Base-by-base conservation (phyloP, 1,140 invertebrate species). In the Ylistrum balloti region DNA sequence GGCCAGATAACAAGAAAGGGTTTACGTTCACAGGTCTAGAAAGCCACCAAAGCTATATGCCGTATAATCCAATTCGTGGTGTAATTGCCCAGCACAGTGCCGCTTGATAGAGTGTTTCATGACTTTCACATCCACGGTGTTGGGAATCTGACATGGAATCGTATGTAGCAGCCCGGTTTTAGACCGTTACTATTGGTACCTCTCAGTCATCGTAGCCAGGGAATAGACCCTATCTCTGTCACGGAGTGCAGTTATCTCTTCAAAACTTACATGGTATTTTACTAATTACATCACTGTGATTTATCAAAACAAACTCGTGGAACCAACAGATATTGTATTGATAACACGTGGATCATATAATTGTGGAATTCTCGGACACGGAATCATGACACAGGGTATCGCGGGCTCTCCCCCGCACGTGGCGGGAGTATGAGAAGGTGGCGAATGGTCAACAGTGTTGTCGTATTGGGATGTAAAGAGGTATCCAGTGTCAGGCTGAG, bases 81-180 rank as follows among this genome's bases (percentile, higher is more conserved):
- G 22, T 74, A 74, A 74, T 74, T 74, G 56, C 56, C 56, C 56
- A 28, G 56, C 56, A 28, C 56, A 74, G 56, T 74, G 56, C 56
- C 56, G 56, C 22, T 74, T 74, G 56, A 74, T 74, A 74, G 56
- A 74, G 22, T 74, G 56, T 74, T 74, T 74, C 56, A 74, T 28
- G 56, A 74, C 56, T 74, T 74, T 74, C 56, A 28, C 56, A 74
- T 74, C 56, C 56, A 74, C 56, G 56, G 56, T 74, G 56, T 74
- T 74, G 56, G 56, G n/a, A 74, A 74, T 74, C 56, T n/a, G 56
- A 74, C 56, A 28, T 74, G 56, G 56, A 74, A 74, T 74, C n/a
- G 56, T 74, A 74, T 74, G 56, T 74, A 74, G 56, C 56, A 28
- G 56, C 7, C 17, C 20, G 5, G n/a, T 9, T 11, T 7, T 74